Conservation (phyloP, 2,888 invertebrate species). For the Limulus polyphemus region DNA sequence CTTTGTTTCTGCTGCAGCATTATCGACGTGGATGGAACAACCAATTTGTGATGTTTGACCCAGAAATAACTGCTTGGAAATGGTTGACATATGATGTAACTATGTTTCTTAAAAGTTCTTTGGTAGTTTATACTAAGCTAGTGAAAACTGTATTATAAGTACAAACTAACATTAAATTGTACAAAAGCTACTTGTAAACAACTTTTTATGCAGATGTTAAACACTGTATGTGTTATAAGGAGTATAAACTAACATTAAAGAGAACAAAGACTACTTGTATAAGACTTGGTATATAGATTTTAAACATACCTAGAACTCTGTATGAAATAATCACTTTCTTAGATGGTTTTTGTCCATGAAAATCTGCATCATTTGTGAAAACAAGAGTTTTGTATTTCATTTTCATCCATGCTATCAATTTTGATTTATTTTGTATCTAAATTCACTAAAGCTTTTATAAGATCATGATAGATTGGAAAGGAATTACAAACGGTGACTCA, state of each 20-base stretch:
- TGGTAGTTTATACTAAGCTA: no score
- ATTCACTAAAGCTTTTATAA: no score
- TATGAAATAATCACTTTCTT: neutral
- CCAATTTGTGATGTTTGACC: slow-evolving; percentile 32
- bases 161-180: neutral
- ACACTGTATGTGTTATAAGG: neutral
- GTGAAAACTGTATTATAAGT: neutral
- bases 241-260: neutral
- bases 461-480: no score
- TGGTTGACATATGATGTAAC: slow-evolving; percentile 28
- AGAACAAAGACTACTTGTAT: neutral
- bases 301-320: neutral
- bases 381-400: no score
- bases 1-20: slow-evolving; percentile 6
- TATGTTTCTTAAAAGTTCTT: neutral
- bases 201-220: no score
- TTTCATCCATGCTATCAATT: no score
- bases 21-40: slow-evolving; percentile 34
- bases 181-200: neutral
- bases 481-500: no score
- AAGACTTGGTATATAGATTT: neutral
- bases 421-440: no score
- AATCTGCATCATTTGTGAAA: neutral
- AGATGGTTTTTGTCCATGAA: neutral
- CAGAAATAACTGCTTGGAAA: slow-evolving; percentile 28